Base-by-base conservation (phyloP, 2,113 vertebrate species). In the Ahaetulla prasina region DNA sequence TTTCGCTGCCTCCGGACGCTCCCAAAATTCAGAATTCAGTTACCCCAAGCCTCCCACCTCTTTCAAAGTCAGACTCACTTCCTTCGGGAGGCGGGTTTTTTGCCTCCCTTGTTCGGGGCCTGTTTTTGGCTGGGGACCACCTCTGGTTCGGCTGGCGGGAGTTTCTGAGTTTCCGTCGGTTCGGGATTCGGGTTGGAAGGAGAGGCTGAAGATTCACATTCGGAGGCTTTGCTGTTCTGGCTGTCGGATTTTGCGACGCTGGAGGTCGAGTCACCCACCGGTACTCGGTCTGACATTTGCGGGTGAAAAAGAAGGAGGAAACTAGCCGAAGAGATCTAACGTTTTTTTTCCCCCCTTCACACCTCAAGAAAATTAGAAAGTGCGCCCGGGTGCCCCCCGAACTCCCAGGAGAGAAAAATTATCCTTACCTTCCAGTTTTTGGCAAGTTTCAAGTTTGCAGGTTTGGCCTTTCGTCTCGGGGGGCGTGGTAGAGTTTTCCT, bases 401-500 rank as follows among this genome's bases (percentile, higher is more conserved):
- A 92, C 11, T 50, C 27, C 39, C 0, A 54, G 68, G 60, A 52
- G 5, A 22, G 93, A 88, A 88, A 84, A 94, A 43, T 18, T 88
- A 54, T 0, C 43, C 97, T 97, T 96, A 98, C 98, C 98, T 95
- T 98, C 97, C 93, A 96, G 97, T 86, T 96, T 97, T 95, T 96
- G 98, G 95, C 95, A 96, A 45, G 94, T 90, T 47, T 98, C 97
- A 2, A 96, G 94, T 93, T 97, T 98, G 92, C 97, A 43, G 35
- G 35, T 97, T 53, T 97, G 97, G 95, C 97, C 97, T 95, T 98
- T 99, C 93, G 96, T 97, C 80, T 99, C 98, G 88, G 98, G 97
- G 96, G 98, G 96, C 87, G 96, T 94, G 88, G 97, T 98, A 54
- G 98, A 98, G 94, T 98, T 98, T 94, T 98, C 98, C 91, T 99